A percentile compares a stretch with the other conserved stretches of the same genome.
phyloP scores from a whole-genome alignment of 2,797 vertebrate species.

The Macropodus opercularis region DNA sequence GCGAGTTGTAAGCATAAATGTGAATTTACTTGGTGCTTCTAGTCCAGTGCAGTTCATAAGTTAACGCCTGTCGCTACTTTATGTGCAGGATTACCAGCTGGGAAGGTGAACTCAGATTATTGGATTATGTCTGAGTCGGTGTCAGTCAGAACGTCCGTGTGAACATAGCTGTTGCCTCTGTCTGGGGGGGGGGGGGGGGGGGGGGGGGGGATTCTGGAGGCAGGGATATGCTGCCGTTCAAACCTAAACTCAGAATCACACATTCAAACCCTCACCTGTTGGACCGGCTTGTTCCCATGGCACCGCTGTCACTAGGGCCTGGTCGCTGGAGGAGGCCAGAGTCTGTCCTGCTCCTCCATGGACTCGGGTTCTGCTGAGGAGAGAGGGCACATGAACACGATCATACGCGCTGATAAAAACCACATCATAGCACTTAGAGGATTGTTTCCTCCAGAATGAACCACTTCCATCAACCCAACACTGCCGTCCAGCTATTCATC shows the following conservation, averaged over 20 bases:
- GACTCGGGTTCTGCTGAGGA: constrained; percentile 32
- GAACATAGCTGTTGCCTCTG: not conserved
- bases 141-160: constrained; percentile 24
- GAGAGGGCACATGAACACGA: constrained; percentile 8
- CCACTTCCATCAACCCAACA: not conserved
- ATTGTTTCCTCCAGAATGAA: not conserved
- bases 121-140: constrained; percentile 74
- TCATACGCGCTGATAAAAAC: not conserved
- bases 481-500: not conserved
- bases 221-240: not conserved
- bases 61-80: constrained; percentile 48
- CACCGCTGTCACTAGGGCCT: constrained; percentile 57
- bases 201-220: too few species aligned
- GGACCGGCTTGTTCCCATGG: constrained; percentile 85
- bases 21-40: too few species aligned
- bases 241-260: not conserved
- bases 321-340: constrained; percentile 33
- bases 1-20: too few species aligned
- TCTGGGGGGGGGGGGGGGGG: too few species aligned
- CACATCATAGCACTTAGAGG: not conserved
- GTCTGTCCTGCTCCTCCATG: constrained; percentile 40
- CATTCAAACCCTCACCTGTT: constrained; percentile 83
- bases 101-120: constrained; percentile 81
- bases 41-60: too few species aligned
- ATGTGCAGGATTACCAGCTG: constrained; percentile 69